These are phyloP conservation scores for Asarcornis scutulata DNA, from an alignment of 2,113 vertebrate species.

Conservation along the genomic window DNA sequence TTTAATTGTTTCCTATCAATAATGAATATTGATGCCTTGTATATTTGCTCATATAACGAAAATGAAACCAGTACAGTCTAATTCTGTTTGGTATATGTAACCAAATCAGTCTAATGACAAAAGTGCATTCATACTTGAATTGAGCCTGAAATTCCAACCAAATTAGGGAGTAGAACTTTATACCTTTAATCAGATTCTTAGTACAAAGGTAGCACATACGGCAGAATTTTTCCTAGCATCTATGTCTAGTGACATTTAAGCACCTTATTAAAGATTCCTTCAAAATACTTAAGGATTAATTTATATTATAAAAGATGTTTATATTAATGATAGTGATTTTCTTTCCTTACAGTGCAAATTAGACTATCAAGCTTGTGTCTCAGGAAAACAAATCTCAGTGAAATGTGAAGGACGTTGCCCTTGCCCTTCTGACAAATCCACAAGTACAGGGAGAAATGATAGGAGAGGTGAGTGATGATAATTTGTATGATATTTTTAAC, in stretches of 20 bases:
- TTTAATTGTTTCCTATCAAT: background rate
- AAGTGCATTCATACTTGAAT: background rate
- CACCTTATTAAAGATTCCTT: background rate
- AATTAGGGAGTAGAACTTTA: background rate
- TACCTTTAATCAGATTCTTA: background rate
- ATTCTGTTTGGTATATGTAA: background rate
- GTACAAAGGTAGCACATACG: background rate
- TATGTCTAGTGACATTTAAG: background rate
- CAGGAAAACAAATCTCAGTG: constrained; percentile 89
- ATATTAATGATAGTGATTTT: constrained; percentile 12
- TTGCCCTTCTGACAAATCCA: constrained; percentile 81
- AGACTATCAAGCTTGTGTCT: constrained; percentile 94
- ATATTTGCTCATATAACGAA: background rate
- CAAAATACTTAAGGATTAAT: background rate
- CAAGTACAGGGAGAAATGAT: constrained; percentile 72
- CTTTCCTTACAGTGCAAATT: constrained; percentile 89
- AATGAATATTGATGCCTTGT: background rate
- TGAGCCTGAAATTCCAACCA: background rate
- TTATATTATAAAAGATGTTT: background rate
- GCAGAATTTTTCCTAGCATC: background rate
- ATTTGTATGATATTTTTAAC: background rate
- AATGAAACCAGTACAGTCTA: background rate
- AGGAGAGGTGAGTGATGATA: constrained; percentile 84
- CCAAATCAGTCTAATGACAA: background rate
- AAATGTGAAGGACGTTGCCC: constrained; percentile 92